Evolutionary conservation across 2,888 invertebrate species (phyloP).

Genomic region (Choristoneura rosaceana): DNA sequence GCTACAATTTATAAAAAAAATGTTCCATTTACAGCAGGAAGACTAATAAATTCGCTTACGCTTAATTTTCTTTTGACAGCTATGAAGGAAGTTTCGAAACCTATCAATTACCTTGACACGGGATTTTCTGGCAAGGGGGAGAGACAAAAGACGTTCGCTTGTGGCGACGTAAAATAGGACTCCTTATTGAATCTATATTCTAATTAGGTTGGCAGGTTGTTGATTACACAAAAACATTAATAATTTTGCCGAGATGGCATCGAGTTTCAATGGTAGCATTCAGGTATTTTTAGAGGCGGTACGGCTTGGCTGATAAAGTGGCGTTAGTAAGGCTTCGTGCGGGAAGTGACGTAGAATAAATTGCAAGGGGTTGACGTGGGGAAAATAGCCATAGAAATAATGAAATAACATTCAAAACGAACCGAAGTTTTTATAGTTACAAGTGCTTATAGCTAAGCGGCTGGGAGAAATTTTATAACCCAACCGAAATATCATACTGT

Average conservation of each 20-base stretch:
- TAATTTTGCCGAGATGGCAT: conserved; percentile 13
- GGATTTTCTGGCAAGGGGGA: background rate
- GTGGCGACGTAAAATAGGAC: background rate
- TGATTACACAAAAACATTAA: background rate
- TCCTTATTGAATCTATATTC: background rate
- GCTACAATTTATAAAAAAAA: no score
- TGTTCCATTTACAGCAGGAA: no score
- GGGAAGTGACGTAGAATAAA: conserved; percentile 22
- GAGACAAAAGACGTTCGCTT: background rate
- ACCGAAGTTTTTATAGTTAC: background rate
- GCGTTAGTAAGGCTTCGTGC: conserved; percentile 37
- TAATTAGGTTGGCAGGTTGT: background rate
- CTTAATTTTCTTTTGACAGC: background rate
- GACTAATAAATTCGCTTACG: background rate
- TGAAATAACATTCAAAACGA: conserved; percentile 7
- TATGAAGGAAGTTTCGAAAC: background rate
- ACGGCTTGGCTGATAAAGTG: conserved; percentile 31
- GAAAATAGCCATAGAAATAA: conserved; percentile 26
- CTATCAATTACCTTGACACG: background rate
- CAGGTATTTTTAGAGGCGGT: conserved; percentile 37
- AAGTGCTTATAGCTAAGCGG: background rate
- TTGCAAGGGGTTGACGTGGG: conserved; percentile 11
- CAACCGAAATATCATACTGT: background rate
- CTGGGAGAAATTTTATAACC: background rate
- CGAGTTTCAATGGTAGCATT: conserved; percentile 35